Base-by-base conservation (phyloP, 2,888 invertebrate species). In the Protodeltote pygarga region DNA sequence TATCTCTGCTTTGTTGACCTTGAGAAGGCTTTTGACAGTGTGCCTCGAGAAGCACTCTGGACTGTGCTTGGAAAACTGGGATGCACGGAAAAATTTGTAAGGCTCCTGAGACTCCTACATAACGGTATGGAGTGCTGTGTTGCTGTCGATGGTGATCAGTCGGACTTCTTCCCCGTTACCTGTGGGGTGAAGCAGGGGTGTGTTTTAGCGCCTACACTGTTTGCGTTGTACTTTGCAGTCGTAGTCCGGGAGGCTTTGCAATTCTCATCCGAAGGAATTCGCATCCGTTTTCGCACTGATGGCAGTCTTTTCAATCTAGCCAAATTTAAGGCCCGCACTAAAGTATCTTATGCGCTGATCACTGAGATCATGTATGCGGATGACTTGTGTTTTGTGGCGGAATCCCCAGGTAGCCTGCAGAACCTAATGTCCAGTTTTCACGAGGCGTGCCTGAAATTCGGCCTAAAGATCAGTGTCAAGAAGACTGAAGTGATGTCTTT, bases 161-260 rank as follows among this genome's bases (percentile, higher is more conserved):
- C 29, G 19, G 16, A 16, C 2, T 31, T 31, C 19, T 31, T 31
- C 10, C 17, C 51, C 5, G 51, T 55, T 13, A 48, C 19, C n/a
- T 58, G 48, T 38, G 60, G 55, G 5, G 53, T 59, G 16, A 58
- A 55, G 20, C 60, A 65, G 28, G 55, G 54, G 2, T 55, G 52
- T 13, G 57, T 60, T 1, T 15, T 59, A 6, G 60, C 51, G 11
- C 53, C 53, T 2, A 59, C 61, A 19, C 35, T 64, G 16, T 51
- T 39, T 9, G 19, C 45, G 3, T 5, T 42, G n/a, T 42, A 34
- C 34, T 42, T 42, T 28, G 23, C 42, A 9, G 34, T 34, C 2
- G 28, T 27, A 20, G 25, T 33, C 3, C 1, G 5, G 2, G 14
- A 28, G 4, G 20, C n/a, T 3, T 20, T 28, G 16, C 21, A 34